Evolutionary conservation across 2,113 vertebrate species (phyloP).

Genomic region (rat (Rattus norvegicus)): GRCr8 NC_086030.1:33346001-33346500

Average conservation of each 20-base stretch:
- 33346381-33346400: fast-evolving
- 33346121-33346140: fast-evolving
- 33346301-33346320: neutral
- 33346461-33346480: conserved; percentile 93
- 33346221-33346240: fast-evolving
- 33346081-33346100: neutral
- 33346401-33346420: neutral
- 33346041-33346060: fast-evolving
- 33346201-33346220: neutral
- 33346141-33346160: neutral
- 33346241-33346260: neutral
- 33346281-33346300: neutral
- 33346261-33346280: neutral
- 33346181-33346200: fast-evolving
- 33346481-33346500: conserved; percentile 92
- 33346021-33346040: neutral
- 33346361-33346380: fast-evolving
- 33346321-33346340: neutral
- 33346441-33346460: conserved; percentile 98
- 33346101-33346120: fast-evolving
- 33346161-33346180: fast-evolving
- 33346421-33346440: conserved; percentile 78
- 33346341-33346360: fast-evolving
- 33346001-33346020: conserved; percentile 8
- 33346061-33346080: neutral